phyloP scores from a whole-genome alignment of 1,140 invertebrate species.

The Homarus americanus region DNA sequence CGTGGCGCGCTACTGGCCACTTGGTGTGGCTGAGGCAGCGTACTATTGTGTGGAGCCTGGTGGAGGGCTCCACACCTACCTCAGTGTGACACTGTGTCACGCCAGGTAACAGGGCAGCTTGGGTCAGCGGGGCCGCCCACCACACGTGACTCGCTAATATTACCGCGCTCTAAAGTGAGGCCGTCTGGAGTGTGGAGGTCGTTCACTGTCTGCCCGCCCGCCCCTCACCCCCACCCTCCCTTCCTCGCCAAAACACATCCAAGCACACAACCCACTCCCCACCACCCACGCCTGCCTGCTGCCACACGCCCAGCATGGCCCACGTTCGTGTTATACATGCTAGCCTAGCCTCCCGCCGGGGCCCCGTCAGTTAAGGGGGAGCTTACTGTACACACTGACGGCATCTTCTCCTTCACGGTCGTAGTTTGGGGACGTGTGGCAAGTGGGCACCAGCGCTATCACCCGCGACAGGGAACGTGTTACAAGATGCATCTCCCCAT shows the following conservation, averaged over 20 bases:
- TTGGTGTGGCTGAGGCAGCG: slow-evolving; percentile 5
- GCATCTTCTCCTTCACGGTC: no score
- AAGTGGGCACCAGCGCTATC: no score
- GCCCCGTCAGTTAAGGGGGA: no score
- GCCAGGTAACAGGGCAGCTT: no score
- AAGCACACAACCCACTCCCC: background rate
- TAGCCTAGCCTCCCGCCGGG: background rate
- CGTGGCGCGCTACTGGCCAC: slow-evolving; percentile 46
- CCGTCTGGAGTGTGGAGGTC: slow-evolving; percentile 32
- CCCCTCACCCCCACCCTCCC: background rate
- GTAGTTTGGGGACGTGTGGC: no score
- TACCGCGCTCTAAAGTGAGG: slow-evolving; percentile 27
- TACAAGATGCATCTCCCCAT: no score
- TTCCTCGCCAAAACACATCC: slow-evolving; percentile 4
- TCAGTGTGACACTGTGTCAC: background rate
- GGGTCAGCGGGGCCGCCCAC: no score
- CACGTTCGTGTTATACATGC: no score
- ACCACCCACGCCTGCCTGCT: background rate
- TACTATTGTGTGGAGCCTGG: background rate
- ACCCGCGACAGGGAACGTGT: no score
- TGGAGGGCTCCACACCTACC: background rate
- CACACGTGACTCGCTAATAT: background rate
- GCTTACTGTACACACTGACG: no score
- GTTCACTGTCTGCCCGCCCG: slow-evolving; percentile 35
- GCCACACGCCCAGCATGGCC: background rate